Percentiles rank a stretch among this genome's conserved stretches.
These are phyloP conservation scores for Copidosoma floridanum DNA, from an alignment of 1,140 invertebrate genomes.

Conservation along the genomic window DNA sequence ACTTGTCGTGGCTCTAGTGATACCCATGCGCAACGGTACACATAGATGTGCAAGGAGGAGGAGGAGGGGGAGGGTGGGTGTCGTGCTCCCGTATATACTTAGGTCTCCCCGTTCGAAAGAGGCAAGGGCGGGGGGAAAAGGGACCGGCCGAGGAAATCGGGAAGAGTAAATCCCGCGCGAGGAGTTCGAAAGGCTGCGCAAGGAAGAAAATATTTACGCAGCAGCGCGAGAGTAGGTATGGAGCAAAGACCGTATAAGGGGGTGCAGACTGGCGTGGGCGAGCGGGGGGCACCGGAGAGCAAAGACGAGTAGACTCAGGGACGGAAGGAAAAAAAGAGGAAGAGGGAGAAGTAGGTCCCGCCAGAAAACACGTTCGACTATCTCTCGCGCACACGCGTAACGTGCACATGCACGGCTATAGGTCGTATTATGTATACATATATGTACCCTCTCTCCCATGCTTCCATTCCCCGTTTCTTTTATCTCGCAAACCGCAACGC, in stretches of 20 bases:
- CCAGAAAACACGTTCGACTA: conserved; percentile 26
- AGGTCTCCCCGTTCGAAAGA: too few relatives aligned
- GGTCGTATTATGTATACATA: too few relatives aligned
- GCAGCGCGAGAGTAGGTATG: neutral
- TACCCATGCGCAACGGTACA: neutral
- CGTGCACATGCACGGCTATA: too few relatives aligned
- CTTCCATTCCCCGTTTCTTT: conserved; percentile 27
- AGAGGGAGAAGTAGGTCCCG: neutral
- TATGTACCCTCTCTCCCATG: neutral
- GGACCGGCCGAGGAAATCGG: too few relatives aligned
- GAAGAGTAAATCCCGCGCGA: neutral
- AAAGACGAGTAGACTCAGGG: too few relatives aligned
- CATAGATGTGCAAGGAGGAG: neutral
- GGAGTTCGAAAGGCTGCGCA: neutral
- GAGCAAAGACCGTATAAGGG: neutral
- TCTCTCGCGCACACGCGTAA: neutral
- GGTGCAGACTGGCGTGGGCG: too few relatives aligned
- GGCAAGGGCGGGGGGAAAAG: too few relatives aligned
- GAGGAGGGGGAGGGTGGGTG: neutral
- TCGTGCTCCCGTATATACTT: too few relatives aligned
- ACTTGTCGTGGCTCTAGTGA: conserved; percentile 1
- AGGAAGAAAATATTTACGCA: conserved; percentile 13
- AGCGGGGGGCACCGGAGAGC: too few relatives aligned
- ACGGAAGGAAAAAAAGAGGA: neutral
- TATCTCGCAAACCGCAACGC: conserved; percentile 49